Base-by-base conservation (phyloP, 2,888 invertebrate species). In the Hirtodrosophila cameraria region DNA sequence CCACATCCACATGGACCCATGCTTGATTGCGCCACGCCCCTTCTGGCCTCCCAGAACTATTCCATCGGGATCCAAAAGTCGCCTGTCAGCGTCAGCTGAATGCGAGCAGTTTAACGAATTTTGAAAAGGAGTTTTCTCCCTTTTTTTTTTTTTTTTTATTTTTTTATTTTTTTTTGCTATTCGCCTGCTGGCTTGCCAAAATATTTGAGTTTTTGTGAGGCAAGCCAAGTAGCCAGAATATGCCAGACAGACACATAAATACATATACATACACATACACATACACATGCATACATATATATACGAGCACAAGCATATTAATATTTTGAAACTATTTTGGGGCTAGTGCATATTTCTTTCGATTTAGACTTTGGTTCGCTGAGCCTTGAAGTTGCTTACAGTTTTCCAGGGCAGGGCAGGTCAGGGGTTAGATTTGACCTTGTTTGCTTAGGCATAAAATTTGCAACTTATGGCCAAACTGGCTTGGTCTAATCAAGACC, bases 261-360 rank as follows among this genome's bases (percentile, higher is more conserved):
- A 27, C 18, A 16, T 13, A 43, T 4, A 9, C 16, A 52, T 20
- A 13, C 16, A 25, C 4, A 16, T 31, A n/a, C 11, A n/a, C n/a
- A n/a, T 11, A 18, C 9, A 5, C 8, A 43, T n/a, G n/a, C 36
- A 11, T 6, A 28, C 2, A 33, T 15, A 15, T 33, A 33, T 7
- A 33, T 23, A 23, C 5, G 8, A 13, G 15, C 23, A 20, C 15
- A 53, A 54, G 48, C 66, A 73, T 80, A 69, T 83, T 79, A 76
- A 83, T 79, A 79, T 64, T 79, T 66, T 80, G 77, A 76, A 79
- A 79, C 83, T 83, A 79, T 23, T 23, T 23, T 23, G 8, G 23
- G 23, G 7, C 8, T 23, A n/a, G 23, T 8, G 23, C 23, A 23
- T 23, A 23, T 76, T 76, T 83, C n/a, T n/a, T 73, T 67, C 84